Conservation (phyloP, 2,797 vertebrate genomes). For the Balearica regulorum region DNA sequence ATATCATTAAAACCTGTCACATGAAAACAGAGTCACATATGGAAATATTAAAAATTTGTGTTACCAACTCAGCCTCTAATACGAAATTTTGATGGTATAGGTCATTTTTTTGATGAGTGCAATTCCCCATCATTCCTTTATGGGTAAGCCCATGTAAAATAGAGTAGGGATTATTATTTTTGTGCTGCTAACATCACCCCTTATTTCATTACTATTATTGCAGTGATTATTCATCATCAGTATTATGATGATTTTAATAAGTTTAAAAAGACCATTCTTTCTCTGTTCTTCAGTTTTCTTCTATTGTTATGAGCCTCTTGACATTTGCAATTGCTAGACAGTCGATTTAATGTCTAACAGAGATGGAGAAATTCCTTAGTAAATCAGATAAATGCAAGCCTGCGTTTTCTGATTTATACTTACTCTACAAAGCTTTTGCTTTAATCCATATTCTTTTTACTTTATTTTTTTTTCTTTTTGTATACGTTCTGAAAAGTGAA, state of each 20-base stretch:
- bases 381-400: not conserved
- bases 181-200: not conserved
- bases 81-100: not conserved
- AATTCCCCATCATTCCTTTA: not conserved
- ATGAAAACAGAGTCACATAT: not conserved
- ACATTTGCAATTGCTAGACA: not conserved
- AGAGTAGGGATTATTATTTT: not conserved
- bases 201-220: not conserved
- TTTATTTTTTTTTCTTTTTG: not conserved
- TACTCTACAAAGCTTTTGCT: not conserved
- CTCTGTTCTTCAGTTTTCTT: not conserved
- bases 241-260: not conserved
- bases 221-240: not conserved
- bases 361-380: not conserved
- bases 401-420: not conserved
- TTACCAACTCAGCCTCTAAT: not conserved
- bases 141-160: not conserved
- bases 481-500: not conserved
- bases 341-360: not conserved
- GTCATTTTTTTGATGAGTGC: not conserved
- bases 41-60: not conserved
- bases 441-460: not conserved
- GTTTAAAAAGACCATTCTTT: constrained; percentile 8
- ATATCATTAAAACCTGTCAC: not conserved
- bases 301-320: not conserved